phyloP scores from a whole-genome alignment of 1,140 invertebrate genomes.

The Cataglyphis hispanica region DNA sequence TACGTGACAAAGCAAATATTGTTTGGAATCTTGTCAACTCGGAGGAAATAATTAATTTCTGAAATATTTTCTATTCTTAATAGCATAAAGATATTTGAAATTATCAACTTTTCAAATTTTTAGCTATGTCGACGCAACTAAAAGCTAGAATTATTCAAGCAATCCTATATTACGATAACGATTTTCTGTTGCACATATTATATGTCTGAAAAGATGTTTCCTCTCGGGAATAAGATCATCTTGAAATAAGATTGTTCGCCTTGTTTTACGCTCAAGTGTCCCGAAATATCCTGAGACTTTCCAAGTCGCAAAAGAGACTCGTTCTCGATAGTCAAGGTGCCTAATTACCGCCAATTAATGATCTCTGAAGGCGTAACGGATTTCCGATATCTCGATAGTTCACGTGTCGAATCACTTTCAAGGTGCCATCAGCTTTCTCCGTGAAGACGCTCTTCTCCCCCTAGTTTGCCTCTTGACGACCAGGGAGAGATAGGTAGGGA shows the following conservation, averaged over 20 bases:
- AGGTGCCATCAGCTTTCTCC: constrained; percentile 51
- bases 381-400: constrained; percentile 76
- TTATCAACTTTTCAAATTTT: neutral
- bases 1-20: neutral
- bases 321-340: constrained; percentile 20
- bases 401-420: constrained; percentile 60
- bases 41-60: neutral
- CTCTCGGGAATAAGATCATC: neutral
- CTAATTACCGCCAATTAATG: constrained; percentile 74
- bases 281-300: constrained; percentile 23
- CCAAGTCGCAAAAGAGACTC: constrained; percentile 16
- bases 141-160: neutral
- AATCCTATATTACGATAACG: neutral
- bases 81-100: neutral
- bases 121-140: neutral
- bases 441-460: constrained; percentile 40
- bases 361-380: constrained; percentile 72
- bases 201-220: neutral
- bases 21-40: neutral
- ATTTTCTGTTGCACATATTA: neutral
- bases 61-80: neutral
- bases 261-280: constrained; percentile 2
- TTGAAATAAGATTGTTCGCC: neutral
- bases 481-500: constrained; percentile 45
- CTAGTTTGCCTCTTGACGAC: constrained; percentile 57